Evolutionary conservation across 2,113 vertebrate genomes (phyloP).

Genomic region (Xenopus borealis): DNA sequence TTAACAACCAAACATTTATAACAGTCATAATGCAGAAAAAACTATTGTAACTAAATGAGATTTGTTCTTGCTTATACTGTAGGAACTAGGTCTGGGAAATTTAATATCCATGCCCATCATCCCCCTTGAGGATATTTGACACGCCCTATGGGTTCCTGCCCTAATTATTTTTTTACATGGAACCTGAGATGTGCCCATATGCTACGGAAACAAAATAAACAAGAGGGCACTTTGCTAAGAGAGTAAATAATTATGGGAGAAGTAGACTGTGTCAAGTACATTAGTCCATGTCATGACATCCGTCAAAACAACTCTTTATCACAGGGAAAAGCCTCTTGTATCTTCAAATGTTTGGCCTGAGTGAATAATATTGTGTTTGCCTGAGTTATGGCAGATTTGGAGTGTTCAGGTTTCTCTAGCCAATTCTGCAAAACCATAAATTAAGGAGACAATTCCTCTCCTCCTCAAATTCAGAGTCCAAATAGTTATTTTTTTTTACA

Average conservation of each 20-base stretch:
- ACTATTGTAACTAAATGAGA: too few species aligned
- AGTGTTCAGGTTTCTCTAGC: background rate
- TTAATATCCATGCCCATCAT: conserved; percentile 4
- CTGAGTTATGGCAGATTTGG: background rate
- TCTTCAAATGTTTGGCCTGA: background rate
- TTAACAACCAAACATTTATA: too few species aligned
- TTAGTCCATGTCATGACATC: conserved; percentile 4
- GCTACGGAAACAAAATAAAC: background rate
- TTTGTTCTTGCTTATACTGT: background rate
- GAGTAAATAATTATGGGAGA: conserved; percentile 10
- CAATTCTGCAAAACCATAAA: background rate
- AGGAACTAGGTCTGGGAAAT: background rate
- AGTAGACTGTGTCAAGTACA: conserved; percentile 2
- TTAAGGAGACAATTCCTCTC: background rate
- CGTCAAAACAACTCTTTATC: background rate
- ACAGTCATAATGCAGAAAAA: too few species aligned
- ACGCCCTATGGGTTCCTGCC: conserved; percentile 8
- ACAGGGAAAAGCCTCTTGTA: background rate
- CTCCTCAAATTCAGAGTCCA: background rate
- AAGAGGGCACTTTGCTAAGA: background rate
- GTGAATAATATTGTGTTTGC: background rate
- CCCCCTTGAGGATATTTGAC: background rate
- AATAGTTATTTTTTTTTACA: background rate
- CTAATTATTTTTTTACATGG: conserved; percentile 23
- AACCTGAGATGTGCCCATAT: conserved; percentile 7